phyloP scores from a whole-genome alignment of 2,113 vertebrate genomes.

The Rynchops niger region DNA sequence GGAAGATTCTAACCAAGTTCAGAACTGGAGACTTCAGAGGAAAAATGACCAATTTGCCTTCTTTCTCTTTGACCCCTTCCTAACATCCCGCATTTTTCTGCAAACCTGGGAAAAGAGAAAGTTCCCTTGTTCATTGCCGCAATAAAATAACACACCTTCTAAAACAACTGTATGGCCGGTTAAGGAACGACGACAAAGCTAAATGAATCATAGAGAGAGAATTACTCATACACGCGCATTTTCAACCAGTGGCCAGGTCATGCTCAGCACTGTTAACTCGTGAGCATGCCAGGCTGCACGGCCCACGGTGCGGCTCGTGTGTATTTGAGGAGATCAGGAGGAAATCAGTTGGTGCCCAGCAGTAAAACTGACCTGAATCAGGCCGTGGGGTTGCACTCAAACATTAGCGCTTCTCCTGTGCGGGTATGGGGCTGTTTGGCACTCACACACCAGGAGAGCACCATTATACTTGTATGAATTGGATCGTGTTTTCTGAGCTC shows the following conservation, averaged over 20 bases:
- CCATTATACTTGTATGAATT: background rate
- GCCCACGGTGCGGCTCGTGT: fast-evolving
- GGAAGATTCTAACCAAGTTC: background rate
- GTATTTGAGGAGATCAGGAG: background rate
- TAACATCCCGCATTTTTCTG: background rate
- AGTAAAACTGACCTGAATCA: background rate
- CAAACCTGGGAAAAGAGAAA: background rate
- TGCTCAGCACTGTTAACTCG: background rate
- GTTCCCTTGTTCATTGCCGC: background rate
- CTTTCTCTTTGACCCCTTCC: background rate
- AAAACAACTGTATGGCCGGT: background rate
- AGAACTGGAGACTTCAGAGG: background rate
- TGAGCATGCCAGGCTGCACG: background rate
- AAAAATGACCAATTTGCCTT: background rate
- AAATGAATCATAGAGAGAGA: background rate
- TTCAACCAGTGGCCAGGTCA: background rate
- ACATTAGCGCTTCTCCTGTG: background rate
- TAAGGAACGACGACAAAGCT: background rate
- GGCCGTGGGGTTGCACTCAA: background rate
- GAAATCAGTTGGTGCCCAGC: background rate
- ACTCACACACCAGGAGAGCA: background rate
- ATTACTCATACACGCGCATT: background rate
- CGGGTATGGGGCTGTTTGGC: background rate
- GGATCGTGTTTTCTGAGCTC: background rate
- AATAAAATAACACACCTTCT: background rate